Evolutionary conservation across 2,888 invertebrate genomes (phyloP).

Genomic region (Xanthorhoe designata): DNA sequence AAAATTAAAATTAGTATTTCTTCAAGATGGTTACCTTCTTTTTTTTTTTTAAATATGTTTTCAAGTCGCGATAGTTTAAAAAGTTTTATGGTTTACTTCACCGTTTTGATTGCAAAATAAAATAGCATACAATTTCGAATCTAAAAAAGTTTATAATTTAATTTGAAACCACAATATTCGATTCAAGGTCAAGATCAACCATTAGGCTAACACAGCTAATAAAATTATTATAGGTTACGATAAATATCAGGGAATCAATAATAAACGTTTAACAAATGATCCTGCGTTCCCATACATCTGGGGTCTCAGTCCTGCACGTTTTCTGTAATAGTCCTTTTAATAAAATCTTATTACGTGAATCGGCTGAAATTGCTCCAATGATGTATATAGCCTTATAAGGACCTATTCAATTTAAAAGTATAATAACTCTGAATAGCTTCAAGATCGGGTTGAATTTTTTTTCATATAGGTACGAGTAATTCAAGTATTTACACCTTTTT

Average conservation of each 20-base stretch:
- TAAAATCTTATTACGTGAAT: constrained; percentile 78
- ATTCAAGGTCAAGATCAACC: background rate
- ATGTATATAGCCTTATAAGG: constrained; percentile 69
- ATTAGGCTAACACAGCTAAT: background rate
- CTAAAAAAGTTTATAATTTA: too few species aligned
- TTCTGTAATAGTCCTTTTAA: constrained; percentile 76
- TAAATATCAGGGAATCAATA: constrained; percentile 41
- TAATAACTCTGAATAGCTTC: background rate
- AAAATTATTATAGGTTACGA: constrained; percentile 3
- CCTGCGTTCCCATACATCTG: constrained; percentile 68
- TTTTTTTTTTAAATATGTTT: too few species aligned
- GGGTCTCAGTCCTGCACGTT: constrained; percentile 75
- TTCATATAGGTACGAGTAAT: too few species aligned
- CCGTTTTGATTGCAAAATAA: too few species aligned
- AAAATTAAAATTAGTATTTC: too few species aligned
- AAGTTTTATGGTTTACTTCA: too few species aligned
- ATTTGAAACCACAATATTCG: too few species aligned
- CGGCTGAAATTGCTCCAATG: constrained; percentile 66
- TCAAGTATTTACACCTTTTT: too few species aligned
- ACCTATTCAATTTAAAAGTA: constrained; percentile 61
- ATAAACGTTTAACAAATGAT: constrained; percentile 62
- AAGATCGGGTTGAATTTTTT: background rate
- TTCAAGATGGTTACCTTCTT: too few species aligned
- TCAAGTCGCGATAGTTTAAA: too few species aligned
- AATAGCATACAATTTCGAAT: too few species aligned